Evolutionary conservation across 1,140 invertebrate species (phyloP).

Genomic region (Cydia splendana): DNA sequence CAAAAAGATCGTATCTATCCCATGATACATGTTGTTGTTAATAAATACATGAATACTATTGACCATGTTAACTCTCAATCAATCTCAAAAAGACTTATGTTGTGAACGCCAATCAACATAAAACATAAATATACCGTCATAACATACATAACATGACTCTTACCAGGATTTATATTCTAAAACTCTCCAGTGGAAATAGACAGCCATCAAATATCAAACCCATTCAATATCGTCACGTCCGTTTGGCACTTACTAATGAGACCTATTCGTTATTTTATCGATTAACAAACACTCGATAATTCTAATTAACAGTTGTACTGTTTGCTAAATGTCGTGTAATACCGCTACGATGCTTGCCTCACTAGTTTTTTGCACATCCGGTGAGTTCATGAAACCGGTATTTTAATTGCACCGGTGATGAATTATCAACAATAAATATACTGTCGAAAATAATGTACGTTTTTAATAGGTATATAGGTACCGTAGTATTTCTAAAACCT

Average conservation of each 20-base stretch:
- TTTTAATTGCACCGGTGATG: slow-evolving; percentile 8
- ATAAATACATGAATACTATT: no score
- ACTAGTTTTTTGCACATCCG: slow-evolving; percentile 29
- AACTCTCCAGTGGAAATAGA: no score
- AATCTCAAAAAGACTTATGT: no score
- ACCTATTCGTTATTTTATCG: not conserved
- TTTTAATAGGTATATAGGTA: not conserved
- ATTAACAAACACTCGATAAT: slow-evolving; percentile 2
- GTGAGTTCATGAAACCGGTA: slow-evolving; percentile 6
- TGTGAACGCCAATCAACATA: no score
- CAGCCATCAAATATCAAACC: no score
- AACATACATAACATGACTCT: no score
- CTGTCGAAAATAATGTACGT: not conserved
- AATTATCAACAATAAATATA: not conserved
- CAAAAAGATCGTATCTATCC: no score
- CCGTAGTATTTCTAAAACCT: not conserved
- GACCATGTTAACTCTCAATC: no score
- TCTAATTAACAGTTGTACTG: slow-evolving; percentile 13
- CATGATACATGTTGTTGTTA: no score
- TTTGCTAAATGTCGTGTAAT: slow-evolving; percentile 29
- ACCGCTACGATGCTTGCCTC: slow-evolving; percentile 9
- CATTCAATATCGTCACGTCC: not conserved
- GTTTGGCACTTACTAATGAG: not conserved
- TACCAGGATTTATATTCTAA: no score
- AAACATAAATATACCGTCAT: no score